Conservation (phyloP, 2,888 invertebrate genomes). For the Spilosoma lubricipeda region DNA sequence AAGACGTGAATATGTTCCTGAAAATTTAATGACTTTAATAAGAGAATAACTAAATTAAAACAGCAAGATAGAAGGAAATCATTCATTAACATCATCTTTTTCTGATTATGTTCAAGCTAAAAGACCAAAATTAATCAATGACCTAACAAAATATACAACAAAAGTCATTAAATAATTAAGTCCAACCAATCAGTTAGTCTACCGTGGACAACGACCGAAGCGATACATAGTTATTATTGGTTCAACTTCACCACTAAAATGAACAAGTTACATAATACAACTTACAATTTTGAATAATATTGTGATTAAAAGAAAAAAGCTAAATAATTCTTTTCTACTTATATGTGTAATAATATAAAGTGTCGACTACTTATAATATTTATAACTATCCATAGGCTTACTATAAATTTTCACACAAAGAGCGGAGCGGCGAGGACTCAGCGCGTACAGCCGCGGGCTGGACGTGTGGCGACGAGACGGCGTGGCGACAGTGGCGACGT, state of each 20-base stretch:
- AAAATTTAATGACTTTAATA: slow-evolving; percentile 87
- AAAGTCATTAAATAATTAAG: slow-evolving; percentile 86
- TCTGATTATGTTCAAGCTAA: slow-evolving; percentile 81
- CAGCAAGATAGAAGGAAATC: slow-evolving; percentile 85
- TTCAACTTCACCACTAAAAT: slow-evolving; percentile 79
- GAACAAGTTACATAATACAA: slow-evolving; percentile 83
- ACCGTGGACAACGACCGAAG: slow-evolving; percentile 74
- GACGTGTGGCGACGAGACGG: neutral
- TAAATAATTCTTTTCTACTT: slow-evolving; percentile 86
- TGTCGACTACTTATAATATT: slow-evolving; percentile 85
- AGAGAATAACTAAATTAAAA: slow-evolving; percentile 87
- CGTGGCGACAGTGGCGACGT: neutral
- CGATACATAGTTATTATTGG: slow-evolving; percentile 71
- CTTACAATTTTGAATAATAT: slow-evolving; percentile 86
- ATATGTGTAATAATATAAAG: slow-evolving; percentile 86
- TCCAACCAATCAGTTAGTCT: slow-evolving; percentile 80
- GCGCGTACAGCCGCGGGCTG: slow-evolving; percentile 28
- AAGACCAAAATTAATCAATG: slow-evolving; percentile 86
- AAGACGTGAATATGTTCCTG: slow-evolving; percentile 77
- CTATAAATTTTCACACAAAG: slow-evolving; percentile 84
- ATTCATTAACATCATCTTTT: slow-evolving; percentile 83
- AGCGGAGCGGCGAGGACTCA: slow-evolving; percentile 64
- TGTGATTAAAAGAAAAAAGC: slow-evolving; percentile 85
- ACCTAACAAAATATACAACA: slow-evolving; percentile 87
- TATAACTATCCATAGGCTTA: slow-evolving; percentile 84